Base-by-base conservation (phyloP, 2,113 vertebrate species). In the Scatophagus argus region DNA sequence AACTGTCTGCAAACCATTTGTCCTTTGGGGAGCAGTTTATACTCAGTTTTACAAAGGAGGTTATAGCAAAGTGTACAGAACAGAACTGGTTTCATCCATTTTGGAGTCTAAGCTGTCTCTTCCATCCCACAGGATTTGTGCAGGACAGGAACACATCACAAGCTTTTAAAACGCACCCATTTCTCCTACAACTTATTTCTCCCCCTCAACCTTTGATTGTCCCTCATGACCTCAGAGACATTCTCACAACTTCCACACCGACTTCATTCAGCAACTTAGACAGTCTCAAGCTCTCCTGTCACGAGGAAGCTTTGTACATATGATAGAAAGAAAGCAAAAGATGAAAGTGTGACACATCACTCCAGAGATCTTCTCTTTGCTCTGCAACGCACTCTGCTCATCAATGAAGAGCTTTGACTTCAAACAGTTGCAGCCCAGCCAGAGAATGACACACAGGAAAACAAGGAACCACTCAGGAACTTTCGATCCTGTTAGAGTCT, bases 291-390 rank as follows among this genome's bases (percentile, higher is more conserved):
- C 34, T 12, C 51, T 41, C 54, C 61, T 61, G 66, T 83, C 82
- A 79, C 7, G 49, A 49, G 43, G 34, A 75, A 56, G 59, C 43
- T 63, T 55, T 61, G 46, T 52, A 62, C 55, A 8, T 59, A 49
- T 58, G 77, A 85, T 25, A 59, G 32, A 72, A 64, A 73, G 55
- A 79, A 51, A 23, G 66, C 31, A 16, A 44, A 62, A 83, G 83
- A 89, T 88, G 73, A 89, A 90, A 90, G 73, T 31, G 23, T 69
- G 63, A 82, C 66, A 74, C 79, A 69, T 81, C 72, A 64, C 82
- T 87, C 65, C 72, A 52, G 76, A 86, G 75, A 79, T 62, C 34
- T 63, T 76, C 41, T 78, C 75, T 81, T 54, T 66, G 63, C 76
- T 76, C 76, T 59, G 71, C 44, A 51, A 87, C 14, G 60, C 67